Percentiles rank a stretch among this genome's conserved stretches.
Conservation (phyloP, 1,140 invertebrate genomes). For the Stenopsyche tienmushanensis region DNA sequence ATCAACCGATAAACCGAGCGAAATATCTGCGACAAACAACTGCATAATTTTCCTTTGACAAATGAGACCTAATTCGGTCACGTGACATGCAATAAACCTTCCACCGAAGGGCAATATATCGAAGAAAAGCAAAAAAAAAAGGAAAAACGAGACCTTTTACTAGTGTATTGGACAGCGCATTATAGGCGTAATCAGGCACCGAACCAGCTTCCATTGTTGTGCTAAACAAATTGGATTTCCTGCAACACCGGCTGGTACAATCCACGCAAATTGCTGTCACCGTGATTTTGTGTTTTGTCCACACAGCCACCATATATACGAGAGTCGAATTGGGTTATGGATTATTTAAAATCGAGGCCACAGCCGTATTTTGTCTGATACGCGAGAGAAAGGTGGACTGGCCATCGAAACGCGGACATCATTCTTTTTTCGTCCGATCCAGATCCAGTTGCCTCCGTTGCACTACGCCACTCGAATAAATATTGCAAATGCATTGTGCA, state of each 20-base stretch:
- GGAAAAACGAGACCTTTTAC: background rate
- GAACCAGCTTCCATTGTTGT: slow-evolving; percentile 1
- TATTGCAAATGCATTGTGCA: background rate
- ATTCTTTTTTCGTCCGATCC: background rate
- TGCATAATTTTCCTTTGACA: background rate
- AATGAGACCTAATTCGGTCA: background rate
- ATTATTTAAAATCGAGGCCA: slow-evolving; percentile 5
- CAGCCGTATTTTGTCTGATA: background rate
- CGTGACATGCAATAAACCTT: too few species aligned
- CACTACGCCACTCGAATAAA: background rate
- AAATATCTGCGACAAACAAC: background rate
- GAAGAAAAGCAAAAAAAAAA: background rate
- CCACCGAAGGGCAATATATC: background rate
- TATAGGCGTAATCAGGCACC: slow-evolving; percentile 13
- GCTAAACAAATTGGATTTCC: slow-evolving; percentile 22
- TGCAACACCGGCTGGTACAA: slow-evolving; percentile 4
- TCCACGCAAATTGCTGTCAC: slow-evolving; percentile 7
- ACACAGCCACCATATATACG: background rate
- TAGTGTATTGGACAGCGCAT: background rate
- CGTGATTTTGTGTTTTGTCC: background rate
- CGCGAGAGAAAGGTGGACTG: background rate
- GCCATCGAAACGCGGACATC: background rate
- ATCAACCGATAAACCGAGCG: too few species aligned
- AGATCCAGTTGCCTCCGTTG: background rate
- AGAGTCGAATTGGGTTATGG: slow-evolving; percentile 1